Conservation (phyloP, 2,113 vertebrate genomes). For the rabbit (Oryctolagus cuniculus) region mOryCun1.1 NC_091434.1:160331501-160332000, state of each 20-base stretch:
- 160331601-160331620: slow-evolving; percentile 22
- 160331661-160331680: neutral
- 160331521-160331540: neutral
- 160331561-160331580: neutral
- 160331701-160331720: slow-evolving; percentile 8
- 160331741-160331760: neutral
- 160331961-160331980: neutral
- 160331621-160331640: neutral
- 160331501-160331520: neutral
- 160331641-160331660: neutral
- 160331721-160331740: neutral
- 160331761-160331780: neutral
- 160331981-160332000: neutral
- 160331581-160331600: neutral
- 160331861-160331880: slow-evolving; percentile 1
- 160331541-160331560: slow-evolving; percentile 36
- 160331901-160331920: neutral
- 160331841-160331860: neutral
- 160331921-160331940: neutral
- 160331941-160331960: slow-evolving; percentile 36
- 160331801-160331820: neutral
- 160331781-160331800: slow-evolving; percentile 5
- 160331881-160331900: neutral
- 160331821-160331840: neutral
- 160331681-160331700: neutral